Evolutionary conservation across 2,888 invertebrate genomes (phyloP).

Genomic region (Stenoptilia bipunctidactyla): DNA sequence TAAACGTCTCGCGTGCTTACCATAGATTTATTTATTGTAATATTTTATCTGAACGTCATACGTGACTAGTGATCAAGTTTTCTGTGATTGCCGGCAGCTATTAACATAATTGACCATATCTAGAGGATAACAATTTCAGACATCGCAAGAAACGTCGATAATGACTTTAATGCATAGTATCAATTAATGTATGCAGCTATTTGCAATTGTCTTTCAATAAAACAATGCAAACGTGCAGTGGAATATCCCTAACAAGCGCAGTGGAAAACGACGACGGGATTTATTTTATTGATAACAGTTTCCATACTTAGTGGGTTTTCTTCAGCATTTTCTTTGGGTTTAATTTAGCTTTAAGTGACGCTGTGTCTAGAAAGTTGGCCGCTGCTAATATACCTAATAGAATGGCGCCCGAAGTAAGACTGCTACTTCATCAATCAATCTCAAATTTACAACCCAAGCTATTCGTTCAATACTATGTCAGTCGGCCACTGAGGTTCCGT

Average conservation of each 20-base stretch:
- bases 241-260: too few species aligned
- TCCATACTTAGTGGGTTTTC: too few species aligned
- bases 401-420: too few species aligned
- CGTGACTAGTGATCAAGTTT: constrained; percentile 6
- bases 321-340: too few species aligned
- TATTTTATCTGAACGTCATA: constrained; percentile 4
- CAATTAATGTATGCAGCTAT: constrained; percentile 11
- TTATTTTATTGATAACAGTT: too few species aligned
- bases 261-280: too few species aligned
- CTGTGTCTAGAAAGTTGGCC: too few species aligned
- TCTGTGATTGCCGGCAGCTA: constrained; percentile 10
- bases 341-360: too few species aligned
- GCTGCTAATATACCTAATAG: too few species aligned
- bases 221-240: too few species aligned
- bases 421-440: not conserved
- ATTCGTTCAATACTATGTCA: constrained; percentile 27
- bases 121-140: constrained; percentile 27
- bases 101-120: constrained; percentile 28
- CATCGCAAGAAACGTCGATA: constrained; percentile 18
- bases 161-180: constrained; percentile 18
- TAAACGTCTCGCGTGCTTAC: not conserved
- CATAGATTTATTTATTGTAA: too few species aligned
- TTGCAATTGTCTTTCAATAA: constrained; percentile 13
- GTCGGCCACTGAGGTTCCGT: constrained; percentile 50
- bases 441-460: not conserved